phyloP scores from a whole-genome alignment of 2,888 invertebrate species.

The Cryptus viduatorius region DNA sequence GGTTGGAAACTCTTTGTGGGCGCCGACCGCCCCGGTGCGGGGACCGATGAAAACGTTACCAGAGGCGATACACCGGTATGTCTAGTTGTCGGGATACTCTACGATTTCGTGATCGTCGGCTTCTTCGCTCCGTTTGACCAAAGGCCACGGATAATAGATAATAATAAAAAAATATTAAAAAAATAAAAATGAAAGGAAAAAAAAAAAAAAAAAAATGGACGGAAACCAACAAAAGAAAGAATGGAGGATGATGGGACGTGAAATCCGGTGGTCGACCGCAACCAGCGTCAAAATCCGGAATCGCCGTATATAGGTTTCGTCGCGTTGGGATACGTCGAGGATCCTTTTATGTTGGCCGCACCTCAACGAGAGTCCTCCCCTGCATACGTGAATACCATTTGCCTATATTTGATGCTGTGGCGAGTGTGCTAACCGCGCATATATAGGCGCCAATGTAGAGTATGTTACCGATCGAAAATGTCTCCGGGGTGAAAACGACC shows the following conservation, averaged over 20 bases:
- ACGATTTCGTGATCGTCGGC: conserved; percentile 24
- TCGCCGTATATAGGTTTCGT: neutral
- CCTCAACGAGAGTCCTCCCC: conserved; percentile 43
- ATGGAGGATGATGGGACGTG: neutral
- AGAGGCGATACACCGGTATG: conserved; percentile 36
- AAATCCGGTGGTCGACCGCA: conserved; percentile 38
- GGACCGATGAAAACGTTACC: conserved; percentile 45
- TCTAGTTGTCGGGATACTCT: conserved; percentile 30
- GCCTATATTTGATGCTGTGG: conserved; percentile 37
- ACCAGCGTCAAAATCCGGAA: conserved; percentile 29
- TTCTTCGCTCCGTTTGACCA: neutral
- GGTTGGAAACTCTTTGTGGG: conserved; percentile 25
- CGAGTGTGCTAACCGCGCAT: neutral
- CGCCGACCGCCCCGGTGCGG: neutral
- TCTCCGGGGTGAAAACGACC: conserved; percentile 13
- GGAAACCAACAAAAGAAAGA: conserved; percentile 19
- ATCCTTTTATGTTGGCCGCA: conserved; percentile 52
- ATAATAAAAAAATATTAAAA: neutral
- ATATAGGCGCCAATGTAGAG: neutral
- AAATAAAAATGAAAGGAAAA: neutral
- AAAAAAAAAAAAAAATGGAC: conserved; percentile 13
- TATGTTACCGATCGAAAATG: conserved; percentile 20
- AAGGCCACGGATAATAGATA: neutral
- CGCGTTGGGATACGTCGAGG: conserved; percentile 9
- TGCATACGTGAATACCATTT: conserved; percentile 58